Base-by-base conservation (phyloP, 2,888 invertebrate genomes). In the Reticulitermes lucifugus region DNA sequence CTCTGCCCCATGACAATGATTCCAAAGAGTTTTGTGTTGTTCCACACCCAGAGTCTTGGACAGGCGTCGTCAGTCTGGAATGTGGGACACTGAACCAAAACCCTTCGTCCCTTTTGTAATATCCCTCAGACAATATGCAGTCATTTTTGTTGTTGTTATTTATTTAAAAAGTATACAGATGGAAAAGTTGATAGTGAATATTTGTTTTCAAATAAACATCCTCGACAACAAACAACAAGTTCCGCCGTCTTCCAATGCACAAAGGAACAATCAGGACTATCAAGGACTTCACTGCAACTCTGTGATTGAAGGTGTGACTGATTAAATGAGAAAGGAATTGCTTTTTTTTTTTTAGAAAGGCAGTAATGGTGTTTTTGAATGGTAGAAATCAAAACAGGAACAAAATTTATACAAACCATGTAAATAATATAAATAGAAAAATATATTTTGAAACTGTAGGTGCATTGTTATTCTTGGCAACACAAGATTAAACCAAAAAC, bases 371-470 rank as follows among this genome's bases (percentile, higher is more conserved):
- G 70, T 83, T 73, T 46, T 55, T n/a, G 41, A 75, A 75, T 83
- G 55, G n/a, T 75, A 73, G 83, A 83, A 83, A 46, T 83, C 46
- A 60, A 83, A 83, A 83, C 43, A 29, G 65, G 9, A 84, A 87
- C 75, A 86, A 87, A 85, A 86, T 83, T 84, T 79, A 77, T 86
- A 84, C 51, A 86, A 84, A 83, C 84, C 65, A 84, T 87, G 86
- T 86, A 87, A 75, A 87, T 87, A 86, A 21, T 85, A 85, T 86
- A 86, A 86, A 86, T 84, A 87, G 77, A 83, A 86, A 79, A 87
- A 85, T 84, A 83, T 86, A 86, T 85, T 86, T 86, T 85, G 81
- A 82, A 83, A 84, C 21, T 84, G 51, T 86, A 86, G 79, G 85
- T 84, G 84, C 84, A 86, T 86, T 87, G 87, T 87, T 85, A 85